These are phyloP conservation scores for Octomys mimax DNA, from an alignment of 2,797 vertebrate genomes.

Conservation along the genomic window DNA sequence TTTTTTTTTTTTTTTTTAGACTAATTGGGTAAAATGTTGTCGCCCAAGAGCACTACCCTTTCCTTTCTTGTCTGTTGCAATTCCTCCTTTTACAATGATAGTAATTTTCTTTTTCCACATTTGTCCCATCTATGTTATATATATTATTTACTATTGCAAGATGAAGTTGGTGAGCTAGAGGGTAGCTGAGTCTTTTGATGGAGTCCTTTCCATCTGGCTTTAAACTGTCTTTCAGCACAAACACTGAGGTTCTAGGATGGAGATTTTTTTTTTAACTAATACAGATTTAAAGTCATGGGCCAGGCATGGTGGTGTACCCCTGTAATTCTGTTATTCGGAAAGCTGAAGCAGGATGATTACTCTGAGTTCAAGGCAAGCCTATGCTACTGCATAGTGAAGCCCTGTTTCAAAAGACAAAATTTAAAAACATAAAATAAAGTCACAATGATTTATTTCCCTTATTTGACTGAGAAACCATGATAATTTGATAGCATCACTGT, in stretches of 20 bases:
- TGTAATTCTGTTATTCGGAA: background rate
- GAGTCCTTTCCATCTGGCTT: constrained; percentile 31
- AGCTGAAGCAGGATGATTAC: background rate
- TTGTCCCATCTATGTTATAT: constrained; percentile 48
- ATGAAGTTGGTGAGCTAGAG: constrained; percentile 47
- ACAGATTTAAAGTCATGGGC: background rate
- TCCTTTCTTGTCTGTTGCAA: constrained; percentile 17
- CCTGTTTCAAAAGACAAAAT: background rate
- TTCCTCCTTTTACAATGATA: constrained; percentile 51
- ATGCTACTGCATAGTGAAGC: background rate
- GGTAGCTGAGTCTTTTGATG: constrained; percentile 25
- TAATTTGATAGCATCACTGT: constrained; percentile 29
- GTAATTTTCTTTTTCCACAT: constrained; percentile 33
- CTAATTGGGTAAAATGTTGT: constrained; percentile 18
- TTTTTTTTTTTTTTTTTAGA: constrained; percentile 55
- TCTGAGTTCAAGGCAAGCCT: background rate
- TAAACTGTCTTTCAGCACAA: constrained; percentile 25
- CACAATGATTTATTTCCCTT: constrained; percentile 32
- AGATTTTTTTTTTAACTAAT: background rate
- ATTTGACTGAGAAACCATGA: constrained; percentile 1
- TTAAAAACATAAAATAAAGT: constrained; percentile 8
- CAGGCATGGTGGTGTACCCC: background rate
- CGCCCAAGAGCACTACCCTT: background rate
- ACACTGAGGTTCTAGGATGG: constrained; percentile 6
- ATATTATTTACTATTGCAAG: constrained; percentile 59